Base-by-base conservation (phyloP, 2,888 invertebrate species). In the Patella caerulea region DNA sequence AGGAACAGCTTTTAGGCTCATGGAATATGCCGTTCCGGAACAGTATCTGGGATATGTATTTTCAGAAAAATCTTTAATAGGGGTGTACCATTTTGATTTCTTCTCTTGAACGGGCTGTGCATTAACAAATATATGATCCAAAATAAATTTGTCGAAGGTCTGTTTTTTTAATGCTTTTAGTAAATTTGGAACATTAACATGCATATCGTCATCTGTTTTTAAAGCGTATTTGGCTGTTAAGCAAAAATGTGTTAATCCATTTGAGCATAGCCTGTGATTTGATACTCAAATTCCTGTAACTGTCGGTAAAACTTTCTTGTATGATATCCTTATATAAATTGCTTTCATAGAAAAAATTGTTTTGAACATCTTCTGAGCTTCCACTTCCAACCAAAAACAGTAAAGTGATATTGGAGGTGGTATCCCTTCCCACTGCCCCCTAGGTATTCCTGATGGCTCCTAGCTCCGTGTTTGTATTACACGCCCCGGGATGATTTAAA, bases 1-100 rank as follows among this genome's bases (percentile, higher is more conserved):
- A 78, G 94, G 93, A 71, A 96, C 94, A 75, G 95, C 93, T 90
- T 96, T 95, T 75, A 94, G 94, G 75, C 96, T 95, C 91, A 98
- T 91, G 75, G 97, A 93, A 92, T 98, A 98, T 15, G 97, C 96
- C 34, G 97, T 97, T 2, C 98, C 98, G 3, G 97, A 97, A n/a
- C 96, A 95, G 91, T 98, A 98, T 90, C 96, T 95, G 3, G 98
- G 98, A 92, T 96, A 97, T 80, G 95, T 93, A 4, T 93, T 90
- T 17, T 94, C 94, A 86, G 94, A 94, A 92, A 95, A 97, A 91
- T 96, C 96, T 85, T 94, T 93, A 76, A 93, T 93, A 17, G 96
- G 95, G 79, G 97, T 95, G 92, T 95, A 97, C 93, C 97, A 98
- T 92, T 97, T 97, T 77, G 96, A 96, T 88, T 95, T 95, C 87